Evolutionary conservation across 2,113 vertebrate species (phyloP).

Genomic region (Trematocara stigmaticum): DNA sequence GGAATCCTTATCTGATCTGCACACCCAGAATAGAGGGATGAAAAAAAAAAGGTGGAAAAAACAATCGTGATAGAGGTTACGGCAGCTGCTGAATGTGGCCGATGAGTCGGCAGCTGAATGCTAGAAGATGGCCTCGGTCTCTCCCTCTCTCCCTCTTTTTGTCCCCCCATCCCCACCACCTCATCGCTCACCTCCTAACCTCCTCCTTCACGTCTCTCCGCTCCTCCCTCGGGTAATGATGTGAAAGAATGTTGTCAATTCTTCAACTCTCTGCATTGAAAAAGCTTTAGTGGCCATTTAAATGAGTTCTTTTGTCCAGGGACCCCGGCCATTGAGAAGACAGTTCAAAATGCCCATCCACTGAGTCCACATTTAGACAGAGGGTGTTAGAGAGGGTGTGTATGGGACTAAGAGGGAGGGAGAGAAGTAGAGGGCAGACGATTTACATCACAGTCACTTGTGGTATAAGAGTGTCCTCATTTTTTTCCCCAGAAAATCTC

Average conservation of each 20-base stretch:
- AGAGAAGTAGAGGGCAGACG: conserved; percentile 26
- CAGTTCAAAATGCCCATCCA: conserved; percentile 69
- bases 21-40: conserved; percentile 28
- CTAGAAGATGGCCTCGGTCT: conserved; percentile 26
- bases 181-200: conserved; percentile 48
- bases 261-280: conserved; percentile 64
- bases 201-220: conserved; percentile 29
- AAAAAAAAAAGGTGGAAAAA: conserved; percentile 38
- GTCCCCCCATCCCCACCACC: neutral
- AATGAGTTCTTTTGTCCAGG: conserved; percentile 74
- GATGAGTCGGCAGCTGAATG: conserved; percentile 44
- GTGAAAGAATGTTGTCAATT: conserved; percentile 82
- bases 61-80: conserved; percentile 16
- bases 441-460: conserved; percentile 70
- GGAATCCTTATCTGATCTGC: conserved; percentile 37
- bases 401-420: neutral
- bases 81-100: conserved; percentile 63
- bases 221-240: conserved; percentile 73
- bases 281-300: conserved; percentile 77
- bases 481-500: neutral
- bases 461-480: neutral
- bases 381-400: conserved; percentile 37
- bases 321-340: conserved; percentile 64
- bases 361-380: conserved; percentile 64
- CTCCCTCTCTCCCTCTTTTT: neutral